These are phyloP conservation scores for Congeria kusceri DNA, from an alignment of 2,888 invertebrate genomes.

Conservation along the genomic window DNA sequence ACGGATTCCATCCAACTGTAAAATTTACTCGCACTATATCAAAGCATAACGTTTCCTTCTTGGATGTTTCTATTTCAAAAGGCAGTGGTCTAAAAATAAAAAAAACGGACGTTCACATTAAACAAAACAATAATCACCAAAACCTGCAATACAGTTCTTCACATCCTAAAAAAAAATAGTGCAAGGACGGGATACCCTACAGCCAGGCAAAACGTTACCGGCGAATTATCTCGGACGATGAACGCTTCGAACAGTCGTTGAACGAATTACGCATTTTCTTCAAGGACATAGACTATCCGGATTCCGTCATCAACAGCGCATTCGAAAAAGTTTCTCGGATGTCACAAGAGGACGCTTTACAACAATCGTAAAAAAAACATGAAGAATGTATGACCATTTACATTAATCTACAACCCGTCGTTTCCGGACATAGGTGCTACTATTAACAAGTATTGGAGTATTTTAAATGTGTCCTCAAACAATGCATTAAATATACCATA, in stretches of 20 bases:
- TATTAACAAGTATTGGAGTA: constrained; percentile 16
- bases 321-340: neutral
- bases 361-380: neutral
- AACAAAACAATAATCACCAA: constrained; percentile 22
- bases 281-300: constrained; percentile 14
- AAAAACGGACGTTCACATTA: constrained; percentile 6
- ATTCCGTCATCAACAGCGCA: neutral
- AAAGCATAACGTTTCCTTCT: neutral
- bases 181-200: constrained; percentile 24
- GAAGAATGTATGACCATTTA: constrained; percentile 14
- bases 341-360: neutral
- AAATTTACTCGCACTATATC: constrained; percentile 21
- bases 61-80: neutral
- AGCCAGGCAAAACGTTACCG: constrained; percentile 37
- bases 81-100: neutral
- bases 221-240: constrained; percentile 29
- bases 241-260: constrained; percentile 12
- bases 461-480: neutral
- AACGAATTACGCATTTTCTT: constrained; percentile 5
- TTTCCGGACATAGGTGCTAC: constrained; percentile 19
- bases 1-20: constrained; percentile 15
- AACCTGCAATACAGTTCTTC: no score
- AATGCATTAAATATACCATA: no score
- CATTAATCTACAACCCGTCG: constrained; percentile 18
- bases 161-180: constrained; percentile 2